A percentile compares a stretch with the other conserved stretches of the same genome.
Evolutionary conservation across 2,113 vertebrate species (phyloP).

Genomic region (Perca schrenkii): DNA sequence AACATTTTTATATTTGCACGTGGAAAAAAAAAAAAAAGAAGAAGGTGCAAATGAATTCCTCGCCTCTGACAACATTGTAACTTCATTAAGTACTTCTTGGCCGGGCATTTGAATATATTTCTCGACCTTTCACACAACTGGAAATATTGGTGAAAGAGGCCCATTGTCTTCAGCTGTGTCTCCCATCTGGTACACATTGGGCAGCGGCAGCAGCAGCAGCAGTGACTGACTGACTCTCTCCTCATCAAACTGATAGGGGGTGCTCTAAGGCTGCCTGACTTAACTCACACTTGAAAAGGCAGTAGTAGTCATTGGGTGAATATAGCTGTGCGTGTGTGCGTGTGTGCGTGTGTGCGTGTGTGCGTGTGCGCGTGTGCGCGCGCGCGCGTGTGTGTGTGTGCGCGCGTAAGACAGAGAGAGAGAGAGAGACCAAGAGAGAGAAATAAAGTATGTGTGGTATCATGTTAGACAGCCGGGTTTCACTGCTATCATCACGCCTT

Average conservation of each 20-base stretch:
- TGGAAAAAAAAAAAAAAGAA: conserved; percentile 6
- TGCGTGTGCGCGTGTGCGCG: conserved; percentile 23
- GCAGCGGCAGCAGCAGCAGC: conserved; percentile 54
- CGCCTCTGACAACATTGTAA: conserved; percentile 3
- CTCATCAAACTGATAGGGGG: conserved; percentile 84
- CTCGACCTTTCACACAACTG: conserved; percentile 57
- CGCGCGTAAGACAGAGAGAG: background rate
- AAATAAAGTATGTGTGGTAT: conserved; percentile 65
- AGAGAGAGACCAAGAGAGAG: conserved; percentile 39
- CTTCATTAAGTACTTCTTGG: conserved; percentile 37
- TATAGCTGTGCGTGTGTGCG: conserved; percentile 17
- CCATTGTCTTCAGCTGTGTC: conserved; percentile 73
- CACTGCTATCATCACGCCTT: conserved; percentile 68
- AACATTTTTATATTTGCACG: conserved; percentile 20
- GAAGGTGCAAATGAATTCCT: conserved; percentile 22
- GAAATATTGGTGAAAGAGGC: conserved; percentile 73
- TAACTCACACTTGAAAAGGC: conserved; percentile 65
- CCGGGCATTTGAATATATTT: conserved; percentile 34
- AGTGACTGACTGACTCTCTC: conserved; percentile 70
- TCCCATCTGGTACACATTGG: conserved; percentile 79
- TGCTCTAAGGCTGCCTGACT: conserved; percentile 85
- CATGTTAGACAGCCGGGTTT: conserved; percentile 64
- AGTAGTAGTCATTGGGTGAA: conserved; percentile 61
- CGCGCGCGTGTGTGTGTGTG: conserved; percentile 38
- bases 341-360: conserved; percentile 25